Evolutionary conservation across 2,888 invertebrate genomes (phyloP).

Genomic region (Protula sp.): DNA sequence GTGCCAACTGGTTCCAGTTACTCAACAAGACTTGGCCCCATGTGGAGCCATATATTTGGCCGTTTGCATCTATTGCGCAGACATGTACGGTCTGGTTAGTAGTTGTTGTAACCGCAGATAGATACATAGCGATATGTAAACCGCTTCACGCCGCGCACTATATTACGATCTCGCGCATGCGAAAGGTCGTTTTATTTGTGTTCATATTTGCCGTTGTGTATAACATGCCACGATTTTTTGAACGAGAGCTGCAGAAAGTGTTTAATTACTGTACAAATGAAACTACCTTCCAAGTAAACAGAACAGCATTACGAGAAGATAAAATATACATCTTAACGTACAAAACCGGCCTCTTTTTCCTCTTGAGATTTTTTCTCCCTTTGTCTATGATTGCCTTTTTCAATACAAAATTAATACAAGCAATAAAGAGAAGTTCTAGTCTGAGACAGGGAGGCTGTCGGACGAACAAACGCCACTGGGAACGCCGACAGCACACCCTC

Average conservation of each 20-base stretch:
- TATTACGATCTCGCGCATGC: conserved; percentile 16
- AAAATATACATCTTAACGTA: conserved; percentile 18
- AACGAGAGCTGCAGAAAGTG: conserved; percentile 5
- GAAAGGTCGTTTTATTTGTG: conserved; percentile 15
- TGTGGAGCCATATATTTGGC: conserved; percentile 24
- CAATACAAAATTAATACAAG: conserved; percentile 21
- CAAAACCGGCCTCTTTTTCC: conserved; percentile 21
- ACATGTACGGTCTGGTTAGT: conserved; percentile 27
- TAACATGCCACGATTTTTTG: conserved; percentile 26
- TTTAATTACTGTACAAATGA: background rate
- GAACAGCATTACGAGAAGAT: background rate
- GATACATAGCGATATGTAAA: conserved; percentile 24
- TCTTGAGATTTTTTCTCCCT: conserved; percentile 20
- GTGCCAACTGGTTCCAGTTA: conserved; percentile 12
- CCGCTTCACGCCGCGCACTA: conserved; percentile 22
- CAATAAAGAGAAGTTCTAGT: conserved; percentile 7
- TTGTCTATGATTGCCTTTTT: conserved; percentile 21
- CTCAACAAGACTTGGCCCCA: conserved; percentile 15
- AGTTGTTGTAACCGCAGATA: conserved; percentile 22
- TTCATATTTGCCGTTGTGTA: conserved; percentile 20
- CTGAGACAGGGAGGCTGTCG: background rate
- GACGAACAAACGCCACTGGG: background rate
- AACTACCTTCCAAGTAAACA: background rate
- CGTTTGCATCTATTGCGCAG: conserved; percentile 23
- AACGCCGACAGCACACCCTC: background rate